phyloP scores from a whole-genome alignment of 2,113 vertebrate species.

The Merops nubicus region DNA sequence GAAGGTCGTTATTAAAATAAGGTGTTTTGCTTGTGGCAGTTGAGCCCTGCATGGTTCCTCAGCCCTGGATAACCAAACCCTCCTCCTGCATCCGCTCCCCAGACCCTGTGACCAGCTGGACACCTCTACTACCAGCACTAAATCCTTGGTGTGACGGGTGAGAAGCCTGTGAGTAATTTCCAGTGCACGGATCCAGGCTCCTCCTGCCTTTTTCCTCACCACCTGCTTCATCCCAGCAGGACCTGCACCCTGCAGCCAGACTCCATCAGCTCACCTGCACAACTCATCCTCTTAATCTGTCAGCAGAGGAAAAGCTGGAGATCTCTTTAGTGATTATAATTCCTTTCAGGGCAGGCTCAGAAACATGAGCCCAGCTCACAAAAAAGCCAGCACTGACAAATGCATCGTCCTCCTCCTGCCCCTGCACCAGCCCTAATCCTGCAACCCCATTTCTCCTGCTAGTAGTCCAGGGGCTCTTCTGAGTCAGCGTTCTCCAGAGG shows the following conservation, averaged over 20 bases:
- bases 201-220: background rate
- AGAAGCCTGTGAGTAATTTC: background rate
- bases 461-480: background rate
- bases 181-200: background rate
- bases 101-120: background rate
- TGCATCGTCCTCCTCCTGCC: background rate
- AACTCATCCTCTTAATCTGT: background rate
- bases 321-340: background rate
- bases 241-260: background rate
- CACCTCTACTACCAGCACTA: background rate
- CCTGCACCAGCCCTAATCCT: background rate
- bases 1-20: slow-evolving; percentile 77
- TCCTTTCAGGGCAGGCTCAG: background rate
- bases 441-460: background rate
- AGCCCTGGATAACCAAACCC: background rate
- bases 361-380: background rate
- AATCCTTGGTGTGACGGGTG: background rate
- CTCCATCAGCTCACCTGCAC: slow-evolving; percentile 2
- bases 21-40: background rate
- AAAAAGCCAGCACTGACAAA: background rate
- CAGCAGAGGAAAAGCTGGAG: background rate
- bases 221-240: slow-evolving; percentile 26
- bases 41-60: slow-evolving; percentile 8
- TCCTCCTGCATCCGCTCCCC: background rate
- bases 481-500: background rate